A percentile compares a stretch with the other conserved stretches of the same genome.
These are phyloP conservation scores for Physocephala rufipes DNA, from an alignment of 2,888 invertebrate genomes.

Conservation along the genomic window DNA sequence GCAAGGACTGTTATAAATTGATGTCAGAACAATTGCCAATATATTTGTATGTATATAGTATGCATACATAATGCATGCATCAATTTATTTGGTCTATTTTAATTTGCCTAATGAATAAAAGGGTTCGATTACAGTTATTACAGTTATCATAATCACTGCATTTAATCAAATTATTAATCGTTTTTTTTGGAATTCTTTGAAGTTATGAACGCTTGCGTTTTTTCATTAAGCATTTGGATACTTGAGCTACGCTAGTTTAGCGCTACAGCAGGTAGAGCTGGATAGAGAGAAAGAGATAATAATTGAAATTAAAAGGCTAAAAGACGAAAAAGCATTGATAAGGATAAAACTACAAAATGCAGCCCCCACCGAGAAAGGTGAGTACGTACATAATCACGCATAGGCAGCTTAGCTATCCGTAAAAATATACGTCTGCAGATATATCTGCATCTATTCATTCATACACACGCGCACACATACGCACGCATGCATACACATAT, in stretches of 20 bases:
- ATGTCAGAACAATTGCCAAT: too few relatives aligned
- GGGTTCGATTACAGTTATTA: too few relatives aligned
- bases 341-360: constrained; percentile 68
- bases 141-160: neutral
- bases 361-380: constrained; percentile 89
- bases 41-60: too few relatives aligned
- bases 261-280: constrained; percentile 19
- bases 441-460: too few relatives aligned
- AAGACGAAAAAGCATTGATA: neutral
- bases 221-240: constrained; percentile 1
- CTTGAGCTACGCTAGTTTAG: neutral
- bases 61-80: too few relatives aligned
- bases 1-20: too few relatives aligned
- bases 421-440: neutral
- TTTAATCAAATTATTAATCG: neutral
- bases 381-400: constrained; percentile 55
- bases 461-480: too few relatives aligned
- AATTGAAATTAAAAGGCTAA: constrained; percentile 2
- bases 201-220: constrained; percentile 19
- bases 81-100: too few relatives aligned
- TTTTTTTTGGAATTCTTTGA: neutral
- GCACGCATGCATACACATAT: neutral
- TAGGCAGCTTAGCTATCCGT: neutral
- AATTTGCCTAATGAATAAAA: too few relatives aligned
- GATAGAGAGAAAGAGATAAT: constrained; percentile 7